These are phyloP conservation scores for Acromyrmex heyeri DNA, from an alignment of 1,140 invertebrate species.

Conservation along the genomic window DNA sequence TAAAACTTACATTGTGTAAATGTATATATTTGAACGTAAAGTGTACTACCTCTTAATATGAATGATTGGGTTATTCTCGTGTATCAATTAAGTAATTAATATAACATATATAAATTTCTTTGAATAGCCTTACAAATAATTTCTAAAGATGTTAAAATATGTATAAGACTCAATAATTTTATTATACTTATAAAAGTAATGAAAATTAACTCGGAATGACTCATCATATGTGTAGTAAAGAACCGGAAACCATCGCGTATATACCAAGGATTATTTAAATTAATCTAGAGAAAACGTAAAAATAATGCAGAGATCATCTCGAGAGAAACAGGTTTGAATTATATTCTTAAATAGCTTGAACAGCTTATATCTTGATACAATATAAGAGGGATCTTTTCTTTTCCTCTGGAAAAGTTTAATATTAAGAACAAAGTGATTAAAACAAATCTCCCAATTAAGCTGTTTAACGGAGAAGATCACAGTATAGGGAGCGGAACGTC, in stretches of 20 bases:
- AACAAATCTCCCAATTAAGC: not conserved
- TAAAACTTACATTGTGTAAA: slow-evolving; percentile 14
- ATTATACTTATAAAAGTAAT: too few relatives aligned
- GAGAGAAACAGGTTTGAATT: not conserved
- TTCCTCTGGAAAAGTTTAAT: not conserved
- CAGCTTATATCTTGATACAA: not conserved
- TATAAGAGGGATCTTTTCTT: too few relatives aligned
- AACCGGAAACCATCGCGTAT: too few relatives aligned
- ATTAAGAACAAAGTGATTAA: not conserved
- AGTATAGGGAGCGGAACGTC: not conserved
- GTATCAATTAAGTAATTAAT: not conserved
- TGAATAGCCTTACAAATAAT: too few relatives aligned
- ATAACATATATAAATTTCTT: too few relatives aligned
- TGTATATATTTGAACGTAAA: not conserved
- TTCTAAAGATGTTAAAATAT: too few relatives aligned
- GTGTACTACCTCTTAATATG: too few relatives aligned
- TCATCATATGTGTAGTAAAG: too few relatives aligned
- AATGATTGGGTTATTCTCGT: not conserved
- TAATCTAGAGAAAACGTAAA: not conserved
- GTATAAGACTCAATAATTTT: too few relatives aligned
- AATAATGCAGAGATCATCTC: not conserved
- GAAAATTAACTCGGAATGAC: too few relatives aligned
- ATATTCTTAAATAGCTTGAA: too few relatives aligned
- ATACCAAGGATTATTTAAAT: too few relatives aligned
- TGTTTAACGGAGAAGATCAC: not conserved